These are phyloP conservation scores for Sciurus carolinensis DNA, from an alignment of 2,797 vertebrate species.

Conservation along the genomic window DNA sequence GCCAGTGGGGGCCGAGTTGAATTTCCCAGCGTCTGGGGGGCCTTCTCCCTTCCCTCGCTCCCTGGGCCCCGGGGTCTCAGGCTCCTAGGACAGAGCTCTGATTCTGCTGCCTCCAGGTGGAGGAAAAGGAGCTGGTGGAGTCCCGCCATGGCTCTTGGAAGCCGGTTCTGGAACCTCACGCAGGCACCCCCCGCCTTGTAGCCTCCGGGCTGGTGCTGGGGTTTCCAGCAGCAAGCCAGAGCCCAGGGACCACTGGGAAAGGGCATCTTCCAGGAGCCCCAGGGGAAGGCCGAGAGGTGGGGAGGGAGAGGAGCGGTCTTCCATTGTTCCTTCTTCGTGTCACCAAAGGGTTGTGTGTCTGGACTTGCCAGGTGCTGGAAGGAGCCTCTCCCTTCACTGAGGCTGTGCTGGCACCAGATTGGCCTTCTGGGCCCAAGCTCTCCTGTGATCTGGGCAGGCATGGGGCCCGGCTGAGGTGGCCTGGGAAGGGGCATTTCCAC, in stretches of 20 bases:
- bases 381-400: not conserved
- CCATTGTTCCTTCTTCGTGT: not conserved
- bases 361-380: slow-evolving; percentile 9
- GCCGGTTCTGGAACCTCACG: slow-evolving; percentile 29
- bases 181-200: not conserved
- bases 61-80: not conserved
- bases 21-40: slow-evolving; percentile 48
- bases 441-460: not conserved
- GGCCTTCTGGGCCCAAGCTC: not conserved
- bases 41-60: not conserved
- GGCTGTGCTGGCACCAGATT: not conserved
- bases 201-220: not conserved
- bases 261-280: not conserved
- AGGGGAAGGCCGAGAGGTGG: not conserved
- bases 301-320: not conserved
- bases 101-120: not conserved
- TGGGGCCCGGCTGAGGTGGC: not conserved
- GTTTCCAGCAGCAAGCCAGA: not conserved
- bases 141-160: not conserved
- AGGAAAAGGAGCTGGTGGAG: not conserved
- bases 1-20: slow-evolving; percentile 47
- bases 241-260: not conserved
- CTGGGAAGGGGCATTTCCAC: too few species aligned
- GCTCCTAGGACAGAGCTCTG: not conserved
- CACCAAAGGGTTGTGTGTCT: accelerated